These are phyloP conservation scores for Drosophila testacea DNA, from an alignment of 2,888 invertebrate genomes.

Conservation along the genomic window DNA sequence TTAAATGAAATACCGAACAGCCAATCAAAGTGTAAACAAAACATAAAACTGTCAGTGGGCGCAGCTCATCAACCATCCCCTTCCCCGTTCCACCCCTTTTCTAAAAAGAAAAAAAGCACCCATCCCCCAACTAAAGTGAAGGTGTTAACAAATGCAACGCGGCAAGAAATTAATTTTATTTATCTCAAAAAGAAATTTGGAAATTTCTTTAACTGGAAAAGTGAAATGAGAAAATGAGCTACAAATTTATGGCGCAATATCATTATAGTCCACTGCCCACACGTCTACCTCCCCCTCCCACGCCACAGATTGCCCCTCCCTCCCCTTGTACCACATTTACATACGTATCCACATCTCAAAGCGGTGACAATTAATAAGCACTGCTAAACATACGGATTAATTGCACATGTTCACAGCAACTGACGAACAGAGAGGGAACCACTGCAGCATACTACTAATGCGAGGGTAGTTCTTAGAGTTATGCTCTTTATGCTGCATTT, in stretches of 20 bases:
- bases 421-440: conserved; percentile 7
- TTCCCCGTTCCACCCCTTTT: neutral
- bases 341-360: conserved; percentile 37
- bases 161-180: conserved; percentile 55
- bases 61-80: conserved; percentile 70
- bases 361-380: conserved; percentile 79
- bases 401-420: conserved; percentile 70
- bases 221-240: conserved; percentile 46
- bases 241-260: conserved; percentile 70
- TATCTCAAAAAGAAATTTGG: conserved; percentile 13
- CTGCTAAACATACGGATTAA: conserved; percentile 80
- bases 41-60: conserved; percentile 83
- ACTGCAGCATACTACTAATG: conserved; percentile 22
- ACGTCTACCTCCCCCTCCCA: neutral
- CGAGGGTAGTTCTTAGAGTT: conserved; percentile 51
- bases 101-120: neutral
- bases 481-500: neutral
- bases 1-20: conserved; percentile 39
- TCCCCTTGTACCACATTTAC: neutral
- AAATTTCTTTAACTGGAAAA: conserved; percentile 25
- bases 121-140: conserved; percentile 70
- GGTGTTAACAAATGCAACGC: conserved; percentile 78
- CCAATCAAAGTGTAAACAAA: conserved; percentile 81
- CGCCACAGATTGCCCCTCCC: neutral
- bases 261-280: conserved; percentile 52